Evolutionary conservation across 2,888 invertebrate species (phyloP).

Genomic region (Cantharis nigra): DNA sequence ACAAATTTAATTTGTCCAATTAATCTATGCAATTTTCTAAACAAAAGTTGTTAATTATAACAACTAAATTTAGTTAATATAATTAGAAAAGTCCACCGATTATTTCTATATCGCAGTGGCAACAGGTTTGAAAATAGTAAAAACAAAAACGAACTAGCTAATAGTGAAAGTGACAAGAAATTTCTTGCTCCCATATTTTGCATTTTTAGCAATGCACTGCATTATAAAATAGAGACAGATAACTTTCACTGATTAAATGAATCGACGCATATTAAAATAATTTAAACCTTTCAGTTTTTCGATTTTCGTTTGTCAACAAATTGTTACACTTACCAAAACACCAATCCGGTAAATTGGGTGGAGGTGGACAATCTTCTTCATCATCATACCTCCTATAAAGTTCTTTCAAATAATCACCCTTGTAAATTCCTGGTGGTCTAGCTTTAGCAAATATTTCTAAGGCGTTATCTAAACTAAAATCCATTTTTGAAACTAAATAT

Average conservation of each 20-base stretch:
- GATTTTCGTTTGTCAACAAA: neutral
- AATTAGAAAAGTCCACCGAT: too few relatives aligned
- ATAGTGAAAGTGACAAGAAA: neutral
- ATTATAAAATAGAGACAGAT: neutral
- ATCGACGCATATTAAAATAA: neutral
- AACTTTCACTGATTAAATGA: neutral
- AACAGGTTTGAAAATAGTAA: neutral
- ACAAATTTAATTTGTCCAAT: too few relatives aligned
- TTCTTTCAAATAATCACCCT: slow-evolving; percentile 91
- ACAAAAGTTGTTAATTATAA: too few relatives aligned
- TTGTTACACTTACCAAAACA: slow-evolving; percentile 63
- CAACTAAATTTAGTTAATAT: too few relatives aligned
- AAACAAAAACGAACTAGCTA: neutral
- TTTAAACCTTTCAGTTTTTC: neutral
- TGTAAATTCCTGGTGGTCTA: slow-evolving; percentile 96
- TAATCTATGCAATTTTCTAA: too few relatives aligned
- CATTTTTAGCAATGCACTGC: neutral
- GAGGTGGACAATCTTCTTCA: slow-evolving; percentile 68
- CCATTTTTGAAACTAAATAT: slow-evolving; percentile 84
- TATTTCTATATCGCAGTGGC: too few relatives aligned
- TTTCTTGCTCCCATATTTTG: neutral
- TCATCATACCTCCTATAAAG: slow-evolving; percentile 82
- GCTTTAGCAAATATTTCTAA: slow-evolving; percentile 74
- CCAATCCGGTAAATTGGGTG: slow-evolving; percentile 87
- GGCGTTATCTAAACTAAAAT: slow-evolving; percentile 85